Evolutionary conservation across 2,888 invertebrate genomes (phyloP), one percentile per base, ranked within the genome.

Genomic region (Morpho achilles): DNA sequence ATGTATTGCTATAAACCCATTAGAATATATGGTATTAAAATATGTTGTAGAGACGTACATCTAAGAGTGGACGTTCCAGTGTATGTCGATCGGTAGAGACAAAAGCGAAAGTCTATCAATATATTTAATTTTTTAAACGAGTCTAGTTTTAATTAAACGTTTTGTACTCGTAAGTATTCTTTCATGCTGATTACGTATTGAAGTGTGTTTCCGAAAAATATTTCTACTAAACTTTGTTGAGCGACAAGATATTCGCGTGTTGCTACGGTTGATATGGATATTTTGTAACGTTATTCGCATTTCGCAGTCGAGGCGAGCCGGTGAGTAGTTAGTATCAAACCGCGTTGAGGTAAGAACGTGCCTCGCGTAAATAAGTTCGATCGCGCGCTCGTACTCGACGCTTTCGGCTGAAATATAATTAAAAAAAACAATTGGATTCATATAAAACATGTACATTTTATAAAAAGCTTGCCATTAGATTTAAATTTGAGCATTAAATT

Each of bases 291-390:
- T 44, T 50, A 44, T 50, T 55, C 55, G 55, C 55, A 22, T 56
- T 50, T 53, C 48, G 50, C 53, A 10, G 46, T 50, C 44, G 47
- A 10, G 46, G 46, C 44, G 47, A 44, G 56, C 49, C 55, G 23
- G 22, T 57, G 55, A 70, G 65, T 82, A 87, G 87, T 88, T 69
- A 75, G 76, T 73, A 67, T 68, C 67, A 67, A 73, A 66, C 72
- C 80, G 80, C 74, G 75, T 65, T 58, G 70, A 63, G 66, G 66
- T 73, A 72, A 72, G 73, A 75, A 79, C 84, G 87, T 72, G 67
- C 55, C 67, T 65, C 62, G 67, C 63, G 63, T 56, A 50, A 62
- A 52, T 61, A 55, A 60, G 32, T 53, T 61, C 66, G 64, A 64
- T 63, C 66, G 70, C 78, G 78, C 81, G 82, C 73, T 74, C 68